phyloP scores from a whole-genome alignment of 2,113 vertebrate genomes.

The Anhinga rufa region DNA sequence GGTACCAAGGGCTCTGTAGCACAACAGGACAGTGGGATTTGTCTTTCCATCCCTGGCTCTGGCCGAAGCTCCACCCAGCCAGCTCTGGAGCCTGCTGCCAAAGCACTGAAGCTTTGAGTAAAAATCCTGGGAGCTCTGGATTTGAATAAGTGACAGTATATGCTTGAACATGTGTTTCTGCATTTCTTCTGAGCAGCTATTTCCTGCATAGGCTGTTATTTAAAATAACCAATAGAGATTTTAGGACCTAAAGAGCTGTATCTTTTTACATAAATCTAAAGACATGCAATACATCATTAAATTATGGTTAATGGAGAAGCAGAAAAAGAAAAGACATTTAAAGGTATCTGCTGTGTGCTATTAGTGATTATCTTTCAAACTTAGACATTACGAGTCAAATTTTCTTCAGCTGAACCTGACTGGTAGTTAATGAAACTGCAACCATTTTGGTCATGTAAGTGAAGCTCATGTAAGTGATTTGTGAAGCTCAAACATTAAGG shows the following conservation, averaged over 20 bases:
- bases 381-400: background rate
- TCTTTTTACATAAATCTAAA: background rate
- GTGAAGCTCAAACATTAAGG: background rate
- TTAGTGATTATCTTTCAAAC: background rate
- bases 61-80: background rate
- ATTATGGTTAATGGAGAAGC: background rate
- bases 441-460: background rate
- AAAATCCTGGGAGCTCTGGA: background rate
- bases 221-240: background rate
- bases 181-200: background rate
- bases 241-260: background rate
- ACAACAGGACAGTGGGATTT: background rate
- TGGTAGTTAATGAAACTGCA: background rate
- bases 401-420: background rate
- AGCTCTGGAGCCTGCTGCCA: background rate
- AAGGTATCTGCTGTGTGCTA: background rate
- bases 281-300: background rate
- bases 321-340: background rate
- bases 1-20: rapidly evolving
- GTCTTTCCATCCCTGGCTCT: background rate
- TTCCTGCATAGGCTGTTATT: background rate
- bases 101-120: background rate
- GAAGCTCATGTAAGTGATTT: no score
- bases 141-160: background rate
- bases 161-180: rapidly evolving